Conservation (phyloP, 2,888 invertebrate species). For the Zygothrica quintamaculata region DNA sequence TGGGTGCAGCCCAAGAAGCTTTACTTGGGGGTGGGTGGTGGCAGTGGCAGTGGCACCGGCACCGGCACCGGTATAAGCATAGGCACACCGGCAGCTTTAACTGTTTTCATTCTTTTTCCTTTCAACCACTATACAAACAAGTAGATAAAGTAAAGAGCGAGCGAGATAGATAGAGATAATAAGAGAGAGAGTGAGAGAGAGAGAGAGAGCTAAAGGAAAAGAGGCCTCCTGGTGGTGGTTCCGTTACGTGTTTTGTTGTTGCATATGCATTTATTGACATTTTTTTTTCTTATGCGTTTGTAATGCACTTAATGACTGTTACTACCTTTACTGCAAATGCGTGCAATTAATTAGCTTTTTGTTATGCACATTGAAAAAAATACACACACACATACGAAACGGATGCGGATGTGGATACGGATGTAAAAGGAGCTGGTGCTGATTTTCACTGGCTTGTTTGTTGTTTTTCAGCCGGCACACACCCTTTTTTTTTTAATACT, state of each 20-base stretch:
- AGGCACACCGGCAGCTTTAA: slow-evolving; percentile 40
- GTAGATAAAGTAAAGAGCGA: slow-evolving; percentile 24
- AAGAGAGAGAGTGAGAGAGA: no score
- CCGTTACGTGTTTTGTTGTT: slow-evolving; percentile 47
- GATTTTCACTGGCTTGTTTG: slow-evolving; percentile 32
- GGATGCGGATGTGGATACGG: slow-evolving; percentile 52
- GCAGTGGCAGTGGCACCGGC: not conserved
- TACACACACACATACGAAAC: slow-evolving; percentile 44
- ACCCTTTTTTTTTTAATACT: slow-evolving; percentile 55
- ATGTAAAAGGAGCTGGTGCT: slow-evolving; percentile 44
- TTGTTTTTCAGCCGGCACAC: slow-evolving; percentile 57
- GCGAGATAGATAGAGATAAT: slow-evolving; percentile 24
- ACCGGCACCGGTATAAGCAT: slow-evolving; percentile 36
- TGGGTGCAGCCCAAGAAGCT: slow-evolving; percentile 29
- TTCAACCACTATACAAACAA: slow-evolving; percentile 42
- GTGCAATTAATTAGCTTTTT: slow-evolving; percentile 67
- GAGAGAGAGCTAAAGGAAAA: slow-evolving; percentile 25
- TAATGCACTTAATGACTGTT: slow-evolving; percentile 38
- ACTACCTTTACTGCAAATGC: slow-evolving; percentile 35
- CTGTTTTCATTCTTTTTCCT: slow-evolving; percentile 42
- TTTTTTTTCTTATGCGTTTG: slow-evolving; percentile 57
- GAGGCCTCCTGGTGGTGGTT: slow-evolving; percentile 69
- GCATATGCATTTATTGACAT: slow-evolving; percentile 76
- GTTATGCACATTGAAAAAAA: slow-evolving; percentile 26
- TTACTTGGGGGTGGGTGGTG: slow-evolving; percentile 54